Base-by-base conservation (phyloP, 2,888 invertebrate species). In the Lydus trimaculatus region DNA sequence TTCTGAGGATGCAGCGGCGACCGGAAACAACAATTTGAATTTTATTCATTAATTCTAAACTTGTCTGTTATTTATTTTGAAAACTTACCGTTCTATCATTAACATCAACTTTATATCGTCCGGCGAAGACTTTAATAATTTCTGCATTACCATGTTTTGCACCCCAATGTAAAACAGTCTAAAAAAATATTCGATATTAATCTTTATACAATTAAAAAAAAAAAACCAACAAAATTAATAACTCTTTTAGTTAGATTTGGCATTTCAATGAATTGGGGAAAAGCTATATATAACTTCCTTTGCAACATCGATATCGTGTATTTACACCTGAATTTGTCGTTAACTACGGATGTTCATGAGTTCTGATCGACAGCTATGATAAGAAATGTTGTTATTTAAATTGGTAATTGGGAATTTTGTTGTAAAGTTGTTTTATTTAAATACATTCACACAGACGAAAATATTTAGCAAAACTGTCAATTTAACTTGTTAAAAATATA, bases 131-230 rank as follows among this genome's bases (percentile, higher is more conserved):
- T 86, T 98, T 98, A 65, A 97, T 92, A 75, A 97, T 91, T 83
- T 97, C 94, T 83, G 92, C 91, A 83, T 96, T 94, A 2, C 97
- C 97, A 79, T 96, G 94, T 85, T 98, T 98, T 72, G 97, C 96
- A 71, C 95, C 98, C 97, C 97, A 98, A 85, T 98, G 98, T 79
- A 98, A 88, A 63, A 97, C 97, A 75, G 96, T 97, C 97, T 98
- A 89, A 69, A 90, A 89, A 79, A 78, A 73, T 80, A 81, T 80
- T 79, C 78, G 79, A 80, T 81, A 80, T 48, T 48, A 20, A 48
- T 48, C 48, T 48, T 20, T 11, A 20, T 48, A 20, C n/a, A 20
- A 9, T 0, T 2, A 1, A 80, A 75, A 69, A 67, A 63, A 62
- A 76, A 76, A 73, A 73, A 72, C 72, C 65, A 56, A 64, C 69